These are phyloP conservation scores for Acanthopleura granulata DNA, from an alignment of 2,888 invertebrate genomes.

Conservation along the genomic window DNA sequence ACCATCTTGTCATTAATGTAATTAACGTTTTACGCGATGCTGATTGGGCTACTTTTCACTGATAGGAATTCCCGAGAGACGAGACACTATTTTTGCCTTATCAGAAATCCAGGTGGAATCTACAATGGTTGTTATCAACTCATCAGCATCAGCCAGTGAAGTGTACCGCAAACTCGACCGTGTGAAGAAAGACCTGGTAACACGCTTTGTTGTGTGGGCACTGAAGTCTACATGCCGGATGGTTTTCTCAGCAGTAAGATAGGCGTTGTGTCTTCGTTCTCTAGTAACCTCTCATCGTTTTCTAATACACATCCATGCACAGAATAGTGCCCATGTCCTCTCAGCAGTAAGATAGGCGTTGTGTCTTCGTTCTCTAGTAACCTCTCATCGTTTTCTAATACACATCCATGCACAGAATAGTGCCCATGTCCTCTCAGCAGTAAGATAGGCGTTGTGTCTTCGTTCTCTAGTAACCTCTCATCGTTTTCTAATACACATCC, in stretches of 20 bases:
- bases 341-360: neutral
- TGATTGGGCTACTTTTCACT: neutral
- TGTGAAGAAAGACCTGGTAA: neutral
- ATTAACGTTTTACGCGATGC: neutral
- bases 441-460: neutral
- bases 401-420: no score
- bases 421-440: no score
- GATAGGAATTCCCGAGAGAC: neutral
- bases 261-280: neutral
- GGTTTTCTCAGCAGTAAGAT: neutral
- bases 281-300: no score
- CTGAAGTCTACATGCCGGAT: no score
- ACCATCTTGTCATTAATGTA: neutral
- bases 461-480: no score
- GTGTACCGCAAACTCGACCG: neutral
- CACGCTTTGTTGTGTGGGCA: no score
- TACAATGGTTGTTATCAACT: neutral
- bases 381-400: no score
- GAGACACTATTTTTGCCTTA: neutral
- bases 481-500: no score
- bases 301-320: no score
- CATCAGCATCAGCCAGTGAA: neutral
- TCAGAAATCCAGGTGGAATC: constrained; percentile 1
- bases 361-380: neutral
- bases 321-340: no score